Evolutionary conservation across 2,113 vertebrate species (phyloP), one percentile per base, ranked within the genome.

Genomic region (Mohoua ochrocephala): DNA sequence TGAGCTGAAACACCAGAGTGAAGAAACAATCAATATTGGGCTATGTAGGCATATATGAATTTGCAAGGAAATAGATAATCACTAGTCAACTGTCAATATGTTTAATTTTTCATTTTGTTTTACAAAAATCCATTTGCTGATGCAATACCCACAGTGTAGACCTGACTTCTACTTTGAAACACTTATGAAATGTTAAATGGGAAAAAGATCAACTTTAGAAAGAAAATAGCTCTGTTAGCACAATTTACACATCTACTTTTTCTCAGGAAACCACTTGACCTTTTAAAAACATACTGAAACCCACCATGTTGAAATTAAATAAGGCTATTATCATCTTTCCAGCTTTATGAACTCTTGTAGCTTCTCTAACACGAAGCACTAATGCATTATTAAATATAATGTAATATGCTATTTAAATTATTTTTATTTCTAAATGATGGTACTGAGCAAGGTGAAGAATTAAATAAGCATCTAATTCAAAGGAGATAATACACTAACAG

Each of bases 251-350:
- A 84, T 87, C 68, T 68, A 90, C 44, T 95, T 95, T 97, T 86
- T 94, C 96, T 96, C 81, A 84, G 73, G 74, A 86, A 97, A 95
- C 26, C 64, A 92, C 91, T 93, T 96, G 89, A 97, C 68, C 88
- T 95, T 97, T 97, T 80, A 86, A 95, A 90, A 84, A 87, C 53
- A 82, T 61, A 93, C 74, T 78, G 41, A 92, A 90, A 93, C 15
- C 70, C 70, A 82, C 84, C 82, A 91, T n/a, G 27, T 61, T 94
- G 92, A 89, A 96, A 86, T 79, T 76, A 86, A 57, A 17, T 82
- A 76, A 84, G 44, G 83, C 70, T 76, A 86, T 83, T 95, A 91
- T 42, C 22, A 79, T 94, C 65, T 81, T 69, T 79, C 41, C 84
- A 89, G 68, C 20, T 95, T 94, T 93, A 81, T 73, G 65, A 78